Conservation (phyloP, 2,797 vertebrate species). For the Danio tinwini region DNA sequence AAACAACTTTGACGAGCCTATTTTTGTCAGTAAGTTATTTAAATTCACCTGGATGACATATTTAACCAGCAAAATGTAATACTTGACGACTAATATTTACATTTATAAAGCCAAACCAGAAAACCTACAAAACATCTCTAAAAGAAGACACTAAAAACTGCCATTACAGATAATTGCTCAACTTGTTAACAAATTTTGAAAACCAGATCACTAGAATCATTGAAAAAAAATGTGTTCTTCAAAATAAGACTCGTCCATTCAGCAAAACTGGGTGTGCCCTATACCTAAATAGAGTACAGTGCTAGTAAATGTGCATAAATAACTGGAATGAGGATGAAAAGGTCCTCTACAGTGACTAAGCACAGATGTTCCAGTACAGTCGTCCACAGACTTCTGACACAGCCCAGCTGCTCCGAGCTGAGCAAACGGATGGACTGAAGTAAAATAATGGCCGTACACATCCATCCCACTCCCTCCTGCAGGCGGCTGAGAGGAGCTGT, state of each 20-base stretch:
- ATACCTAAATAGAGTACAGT: not conserved
- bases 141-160: no score
- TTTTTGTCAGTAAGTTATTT: no score
- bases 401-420: constrained; percentile 53
- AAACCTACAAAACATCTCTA: no score
- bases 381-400: constrained; percentile 46
- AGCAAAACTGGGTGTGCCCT: not conserved
- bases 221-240: not conserved
- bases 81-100: no score
- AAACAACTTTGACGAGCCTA: no score
- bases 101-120: no score
- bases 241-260: not conserved
- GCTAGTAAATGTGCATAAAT: constrained; percentile 14
- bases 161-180: not conserved
- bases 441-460: constrained; percentile 53
- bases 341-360: constrained; percentile 40
- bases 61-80: no score
- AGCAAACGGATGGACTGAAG: constrained; percentile 44
- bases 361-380: constrained; percentile 36
- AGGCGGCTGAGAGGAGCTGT: constrained; percentile 34
- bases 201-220: not conserved
- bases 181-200: not conserved
- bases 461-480: constrained; percentile 43
- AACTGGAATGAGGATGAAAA: not conserved
- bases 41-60: no score